Conservation (phyloP, 2,888 invertebrate species). For the Gandaritis pyraliata region DNA sequence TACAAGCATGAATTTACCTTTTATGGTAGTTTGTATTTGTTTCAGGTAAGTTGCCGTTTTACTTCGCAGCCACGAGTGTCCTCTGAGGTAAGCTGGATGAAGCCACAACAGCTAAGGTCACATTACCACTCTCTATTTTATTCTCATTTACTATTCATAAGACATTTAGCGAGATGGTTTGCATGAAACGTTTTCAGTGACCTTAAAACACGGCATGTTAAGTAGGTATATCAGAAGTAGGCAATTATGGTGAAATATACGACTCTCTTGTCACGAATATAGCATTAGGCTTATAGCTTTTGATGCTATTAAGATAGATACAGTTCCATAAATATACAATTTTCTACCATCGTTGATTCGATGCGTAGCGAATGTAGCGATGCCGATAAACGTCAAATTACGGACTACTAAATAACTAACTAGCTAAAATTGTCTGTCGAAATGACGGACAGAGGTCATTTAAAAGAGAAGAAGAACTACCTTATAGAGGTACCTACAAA, state of each 20-base stretch:
- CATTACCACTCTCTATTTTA: conserved; percentile 22
- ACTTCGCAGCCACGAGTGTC: conserved; percentile 4
- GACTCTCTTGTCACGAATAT: conserved; percentile 31
- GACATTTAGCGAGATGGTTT: conserved; percentile 43
- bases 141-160: conserved; percentile 48
- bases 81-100: conserved; percentile 11
- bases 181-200: conserved; percentile 49
- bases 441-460: too few relatives aligned
- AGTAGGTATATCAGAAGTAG: conserved; percentile 36
- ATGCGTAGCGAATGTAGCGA: conserved; percentile 12
- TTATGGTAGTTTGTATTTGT: conserved; percentile 45
- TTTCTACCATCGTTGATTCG: conserved; percentile 11
- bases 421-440: too few relatives aligned
- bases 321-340: conserved; percentile 12
- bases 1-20: conserved; percentile 40
- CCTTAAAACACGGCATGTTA: conserved; percentile 45
- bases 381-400: conserved; percentile 17
- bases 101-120: conserved; percentile 14
- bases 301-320: conserved; percentile 35
- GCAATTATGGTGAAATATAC: conserved; percentile 45
- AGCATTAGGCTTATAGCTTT: conserved; percentile 26
- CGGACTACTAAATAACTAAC: conserved; percentile 10
- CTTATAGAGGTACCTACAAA: conserved; percentile 12
- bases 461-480: too few relatives aligned
- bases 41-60: conserved; percentile 45